Conservation (phyloP, 2,113 vertebrate species). For the Nerophis lumbriciformis region DNA sequence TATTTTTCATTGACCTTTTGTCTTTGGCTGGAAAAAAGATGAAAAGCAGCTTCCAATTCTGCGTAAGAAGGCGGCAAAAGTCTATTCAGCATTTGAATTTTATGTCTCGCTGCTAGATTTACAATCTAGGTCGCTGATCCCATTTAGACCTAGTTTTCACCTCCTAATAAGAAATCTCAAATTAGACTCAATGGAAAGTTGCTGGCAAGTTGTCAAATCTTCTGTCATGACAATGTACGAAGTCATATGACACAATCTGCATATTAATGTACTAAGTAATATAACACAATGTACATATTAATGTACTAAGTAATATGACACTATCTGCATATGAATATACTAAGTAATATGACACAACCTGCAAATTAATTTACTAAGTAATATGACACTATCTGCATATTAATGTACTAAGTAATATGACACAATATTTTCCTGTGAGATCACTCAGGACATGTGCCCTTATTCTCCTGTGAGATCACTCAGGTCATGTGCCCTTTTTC, state of each 20-base stretch:
- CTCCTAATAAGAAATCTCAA: conserved; percentile 53
- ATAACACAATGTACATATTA: no score
- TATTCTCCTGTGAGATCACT: no score
- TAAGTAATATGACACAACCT: no score
- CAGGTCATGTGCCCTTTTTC: no score
- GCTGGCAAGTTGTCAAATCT: conserved; percentile 31
- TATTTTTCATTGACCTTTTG: conserved; percentile 16
- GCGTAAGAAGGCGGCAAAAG: conserved; percentile 26
- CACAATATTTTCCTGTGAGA: no score
- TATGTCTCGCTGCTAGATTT: conserved; percentile 54
- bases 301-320: no score
- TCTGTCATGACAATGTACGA: conserved; percentile 16
- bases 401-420: no score
- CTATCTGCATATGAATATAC: no score
- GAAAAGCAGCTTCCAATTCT: conserved; percentile 26
- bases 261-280: not conserved
- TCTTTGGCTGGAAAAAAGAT: conserved; percentile 41
- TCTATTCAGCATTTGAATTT: conserved; percentile 47
- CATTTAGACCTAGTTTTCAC: conserved; percentile 51
- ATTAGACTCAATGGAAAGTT: conserved; percentile 37
- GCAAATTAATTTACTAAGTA: not conserved
- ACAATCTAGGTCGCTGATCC: conserved; percentile 60
- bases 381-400: conserved; percentile 7
- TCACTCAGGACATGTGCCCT: no score
- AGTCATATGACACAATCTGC: conserved; percentile 4